These are phyloP conservation scores for Synanthedon formicaeformis DNA, from an alignment of 2,888 invertebrate genomes.

Conservation along the genomic window DNA sequence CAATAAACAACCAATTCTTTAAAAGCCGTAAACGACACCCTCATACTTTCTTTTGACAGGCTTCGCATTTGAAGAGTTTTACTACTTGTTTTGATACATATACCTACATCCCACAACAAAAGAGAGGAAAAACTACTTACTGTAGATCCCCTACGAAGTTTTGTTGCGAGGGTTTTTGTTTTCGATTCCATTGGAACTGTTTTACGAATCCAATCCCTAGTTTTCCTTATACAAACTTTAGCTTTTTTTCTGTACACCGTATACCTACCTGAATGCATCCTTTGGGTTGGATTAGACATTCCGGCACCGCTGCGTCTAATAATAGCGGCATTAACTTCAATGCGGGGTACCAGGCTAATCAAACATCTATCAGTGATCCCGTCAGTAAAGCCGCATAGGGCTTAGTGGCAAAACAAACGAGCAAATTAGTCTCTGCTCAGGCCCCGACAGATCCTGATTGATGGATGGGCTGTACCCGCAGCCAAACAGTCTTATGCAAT, in stretches of 20 bases:
- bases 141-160: neutral
- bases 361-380: conserved; percentile 35
- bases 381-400: conserved; percentile 16
- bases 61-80: conserved; percentile 13
- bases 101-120: neutral
- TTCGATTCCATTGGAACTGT: neutral
- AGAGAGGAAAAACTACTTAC: neutral
- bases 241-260: neutral
- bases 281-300: too few relatives aligned
- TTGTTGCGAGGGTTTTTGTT: neutral
- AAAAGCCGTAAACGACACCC: conserved; percentile 5
- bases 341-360: conserved; percentile 12
- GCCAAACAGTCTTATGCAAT: conserved; percentile 39
- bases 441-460: conserved; percentile 61
- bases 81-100: conserved; percentile 15
- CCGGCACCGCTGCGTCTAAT: neutral
- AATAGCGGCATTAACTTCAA: neutral
- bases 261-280: too few relatives aligned
- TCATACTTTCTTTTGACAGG: conserved; percentile 4
- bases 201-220: neutral
- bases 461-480: conserved; percentile 49
- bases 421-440: conserved; percentile 56
- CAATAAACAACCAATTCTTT: neutral
- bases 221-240: neutral
- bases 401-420: conserved; percentile 63